A percentile compares a stretch with the other conserved stretches of the same genome.
These are phyloP conservation scores for Pheucticus melanocephalus DNA, from an alignment of 2,113 vertebrate species.

Conservation along the genomic window DNA sequence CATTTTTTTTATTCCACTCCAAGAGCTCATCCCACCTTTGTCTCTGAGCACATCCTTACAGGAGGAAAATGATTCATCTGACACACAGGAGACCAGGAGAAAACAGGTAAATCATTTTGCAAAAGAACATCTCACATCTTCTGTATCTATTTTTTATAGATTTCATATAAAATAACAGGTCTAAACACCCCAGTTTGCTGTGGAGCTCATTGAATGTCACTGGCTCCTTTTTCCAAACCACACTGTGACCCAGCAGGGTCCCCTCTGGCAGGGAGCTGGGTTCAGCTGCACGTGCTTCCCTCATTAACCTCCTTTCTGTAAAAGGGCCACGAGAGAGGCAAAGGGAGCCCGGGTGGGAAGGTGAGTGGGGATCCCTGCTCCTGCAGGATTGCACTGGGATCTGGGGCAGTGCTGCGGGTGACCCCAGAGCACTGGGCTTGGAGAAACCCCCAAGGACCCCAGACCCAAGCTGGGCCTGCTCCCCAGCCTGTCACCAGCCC, in stretches of 20 bases:
- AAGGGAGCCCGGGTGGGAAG: rapidly evolving
- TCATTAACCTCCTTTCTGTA: rapidly evolving
- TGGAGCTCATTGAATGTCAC: not conserved
- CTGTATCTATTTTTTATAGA: rapidly evolving
- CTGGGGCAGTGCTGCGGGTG: rapidly evolving
- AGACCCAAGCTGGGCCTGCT: not conserved
- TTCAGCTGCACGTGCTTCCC: rapidly evolving
- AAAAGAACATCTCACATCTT: not conserved
- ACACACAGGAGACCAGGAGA: too few relatives aligned
- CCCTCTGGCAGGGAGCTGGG: not conserved
- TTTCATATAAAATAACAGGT: not conserved
- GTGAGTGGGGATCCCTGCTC: rapidly evolving
- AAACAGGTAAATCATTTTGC: not conserved
- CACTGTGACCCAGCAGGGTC: not conserved
- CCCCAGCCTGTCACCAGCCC: not conserved
- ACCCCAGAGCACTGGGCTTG: too few relatives aligned
- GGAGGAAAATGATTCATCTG: not conserved
- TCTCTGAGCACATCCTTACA: not conserved
- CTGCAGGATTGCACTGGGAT: rapidly evolving
- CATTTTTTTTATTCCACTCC: not conserved
- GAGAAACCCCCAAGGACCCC: not conserved
- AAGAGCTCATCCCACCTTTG: not conserved
- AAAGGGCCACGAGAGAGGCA: rapidly evolving
- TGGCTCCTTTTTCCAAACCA: not conserved
- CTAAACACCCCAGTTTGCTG: not conserved